These are phyloP conservation scores for Sinocyclocheilus rhinocerous DNA, from an alignment of 2,113 vertebrate genomes.

Conservation along the genomic window DNA sequence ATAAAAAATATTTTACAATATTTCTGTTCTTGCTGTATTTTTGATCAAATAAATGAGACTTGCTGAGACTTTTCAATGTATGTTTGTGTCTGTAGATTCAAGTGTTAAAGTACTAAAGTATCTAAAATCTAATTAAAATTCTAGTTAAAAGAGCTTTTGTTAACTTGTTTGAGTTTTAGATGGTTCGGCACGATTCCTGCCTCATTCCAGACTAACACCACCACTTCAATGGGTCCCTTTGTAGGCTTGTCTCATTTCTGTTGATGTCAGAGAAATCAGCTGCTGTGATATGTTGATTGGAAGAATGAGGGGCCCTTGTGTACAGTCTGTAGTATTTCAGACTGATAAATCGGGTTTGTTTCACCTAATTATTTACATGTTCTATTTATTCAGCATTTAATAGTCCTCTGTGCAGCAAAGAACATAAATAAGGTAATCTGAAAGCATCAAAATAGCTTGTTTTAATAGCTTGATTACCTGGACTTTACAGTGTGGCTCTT, in stretches of 20 bases:
- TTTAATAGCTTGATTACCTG: not conserved
- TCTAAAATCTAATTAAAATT: not conserved
- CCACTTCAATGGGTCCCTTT: conserved; percentile 72
- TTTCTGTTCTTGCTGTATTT: not conserved
- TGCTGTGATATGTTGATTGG: conserved; percentile 53
- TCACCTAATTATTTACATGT: conserved; percentile 16
- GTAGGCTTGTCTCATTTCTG: conserved; percentile 61
- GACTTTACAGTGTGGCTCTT: conserved; percentile 25
- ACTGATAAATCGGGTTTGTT: conserved; percentile 16
- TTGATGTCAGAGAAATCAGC: conserved; percentile 67
- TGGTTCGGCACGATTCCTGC: conserved; percentile 56
- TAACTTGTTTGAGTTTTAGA: conserved; percentile 22
- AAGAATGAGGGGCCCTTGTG: conserved; percentile 17
- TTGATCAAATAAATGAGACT: not conserved
- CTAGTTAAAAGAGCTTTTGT: not conserved
- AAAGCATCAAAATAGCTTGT: not conserved
- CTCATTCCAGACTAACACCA: conserved; percentile 53
- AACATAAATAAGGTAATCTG: not conserved
- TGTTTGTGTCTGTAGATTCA: not conserved
- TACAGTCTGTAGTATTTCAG: conserved; percentile 60
- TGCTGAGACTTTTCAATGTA: not conserved
- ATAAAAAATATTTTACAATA: no score
- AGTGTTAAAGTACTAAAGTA: not conserved
- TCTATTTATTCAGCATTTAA: conserved; percentile 15
- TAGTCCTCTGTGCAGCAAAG: not conserved